These are phyloP conservation scores for Rhingia campestris DNA, from an alignment of 2,888 invertebrate species.

Conservation along the genomic window DNA sequence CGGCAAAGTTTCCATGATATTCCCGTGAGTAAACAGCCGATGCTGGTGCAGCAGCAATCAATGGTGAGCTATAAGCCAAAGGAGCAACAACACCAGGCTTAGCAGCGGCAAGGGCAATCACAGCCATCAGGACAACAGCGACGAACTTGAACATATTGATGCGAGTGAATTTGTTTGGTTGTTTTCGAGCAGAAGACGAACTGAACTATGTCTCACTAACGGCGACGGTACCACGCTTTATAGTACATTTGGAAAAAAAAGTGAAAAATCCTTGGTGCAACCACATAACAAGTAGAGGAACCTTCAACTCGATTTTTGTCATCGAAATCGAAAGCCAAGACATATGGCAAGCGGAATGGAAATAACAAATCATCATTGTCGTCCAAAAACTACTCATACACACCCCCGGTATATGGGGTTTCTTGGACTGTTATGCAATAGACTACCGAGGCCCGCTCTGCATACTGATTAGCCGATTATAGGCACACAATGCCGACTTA, in stretches of 20 bases:
- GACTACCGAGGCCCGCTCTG: constrained; percentile 40
- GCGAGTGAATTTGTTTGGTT: constrained; percentile 51
- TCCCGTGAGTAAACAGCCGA: constrained; percentile 84
- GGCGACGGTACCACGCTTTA: constrained; percentile 31
- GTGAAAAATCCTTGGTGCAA: constrained; percentile 49
- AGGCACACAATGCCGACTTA: too few species aligned
- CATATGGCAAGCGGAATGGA: neutral
- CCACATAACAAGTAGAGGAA: neutral
- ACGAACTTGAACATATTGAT: constrained; percentile 74
- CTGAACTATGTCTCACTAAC: constrained; percentile 51
- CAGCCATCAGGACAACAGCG: constrained; percentile 78
- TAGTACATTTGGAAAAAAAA: constrained; percentile 32
- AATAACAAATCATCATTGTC: neutral
- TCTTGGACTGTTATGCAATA: constrained; percentile 61
- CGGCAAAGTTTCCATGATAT: constrained; percentile 84
- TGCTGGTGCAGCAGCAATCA: constrained; percentile 82
- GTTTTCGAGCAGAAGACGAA: constrained; percentile 66
- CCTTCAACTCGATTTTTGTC: constrained; percentile 54
- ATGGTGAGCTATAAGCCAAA: constrained; percentile 81
- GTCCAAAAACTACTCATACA: constrained; percentile 8
- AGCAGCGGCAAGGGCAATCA: constrained; percentile 79
- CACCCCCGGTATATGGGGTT: constrained; percentile 32
- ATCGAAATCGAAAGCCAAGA: constrained; percentile 46
- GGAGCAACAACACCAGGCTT: constrained; percentile 80
- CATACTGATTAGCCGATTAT: constrained; percentile 44